phyloP scores from a whole-genome alignment of 2,888 invertebrate species.

The Nomada fucata region DNA sequence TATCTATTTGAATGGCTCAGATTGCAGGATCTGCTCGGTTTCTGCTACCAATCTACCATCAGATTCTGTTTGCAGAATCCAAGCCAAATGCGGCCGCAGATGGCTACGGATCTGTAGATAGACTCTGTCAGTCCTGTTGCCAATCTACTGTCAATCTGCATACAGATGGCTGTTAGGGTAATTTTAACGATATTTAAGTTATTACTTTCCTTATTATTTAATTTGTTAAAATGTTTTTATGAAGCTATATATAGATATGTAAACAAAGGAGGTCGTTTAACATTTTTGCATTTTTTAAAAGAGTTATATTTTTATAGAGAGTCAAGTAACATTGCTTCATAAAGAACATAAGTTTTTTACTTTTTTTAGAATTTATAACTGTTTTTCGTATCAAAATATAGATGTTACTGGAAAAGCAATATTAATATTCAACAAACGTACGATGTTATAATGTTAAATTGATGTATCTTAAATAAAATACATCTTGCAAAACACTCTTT shows the following conservation, averaged over 20 bases:
- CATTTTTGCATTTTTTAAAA: not conserved
- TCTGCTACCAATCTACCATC: no score
- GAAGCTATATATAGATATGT: not conserved
- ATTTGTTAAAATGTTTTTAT: not conserved
- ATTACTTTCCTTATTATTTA: not conserved
- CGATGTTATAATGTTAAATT: not conserved
- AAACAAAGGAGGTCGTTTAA: constrained; percentile 1
- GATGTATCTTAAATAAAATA: constrained; percentile 38
- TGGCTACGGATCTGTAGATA: no score
- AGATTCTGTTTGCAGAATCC: no score
- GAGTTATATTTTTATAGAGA: not conserved
- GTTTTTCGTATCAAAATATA: constrained; percentile 9
- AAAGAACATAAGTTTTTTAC: not conserved
- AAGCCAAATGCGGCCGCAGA: no score
- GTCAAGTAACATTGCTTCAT: constrained; percentile 2
- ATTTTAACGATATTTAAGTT: not conserved
- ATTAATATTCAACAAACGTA: constrained; percentile 2
- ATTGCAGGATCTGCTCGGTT: no score
- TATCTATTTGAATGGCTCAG: no score
- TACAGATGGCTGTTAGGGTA: no score
- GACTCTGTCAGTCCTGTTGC: no score
- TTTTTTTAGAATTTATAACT: constrained; percentile 7
- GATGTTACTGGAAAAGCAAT: constrained; percentile 1
- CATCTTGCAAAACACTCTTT: not conserved
- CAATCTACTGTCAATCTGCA: no score